These are phyloP conservation scores for Phrynocephalus versicolor DNA, from an alignment of 2,113 vertebrate genomes.

Conservation along the genomic window DNA sequence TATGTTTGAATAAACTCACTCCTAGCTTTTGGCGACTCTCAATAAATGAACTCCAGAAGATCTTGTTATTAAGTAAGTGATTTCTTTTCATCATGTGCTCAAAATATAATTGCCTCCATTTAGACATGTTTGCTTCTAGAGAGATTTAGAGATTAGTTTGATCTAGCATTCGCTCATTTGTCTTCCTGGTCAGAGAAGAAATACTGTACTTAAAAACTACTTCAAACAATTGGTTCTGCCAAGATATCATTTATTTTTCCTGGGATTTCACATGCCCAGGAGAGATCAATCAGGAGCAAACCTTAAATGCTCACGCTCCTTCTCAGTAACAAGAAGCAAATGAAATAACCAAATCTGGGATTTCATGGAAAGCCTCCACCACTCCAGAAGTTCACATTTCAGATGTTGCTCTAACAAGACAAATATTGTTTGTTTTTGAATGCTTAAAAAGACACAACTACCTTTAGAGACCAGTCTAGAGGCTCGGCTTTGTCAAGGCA, in stretches of 20 bases:
- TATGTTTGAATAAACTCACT: too few relatives aligned
- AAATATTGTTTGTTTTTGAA: not conserved
- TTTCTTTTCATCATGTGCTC: too few relatives aligned
- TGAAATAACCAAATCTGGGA: not conserved
- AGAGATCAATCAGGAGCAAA: not conserved
- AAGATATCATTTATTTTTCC: not conserved
- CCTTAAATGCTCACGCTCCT: not conserved
- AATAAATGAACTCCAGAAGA: too few relatives aligned
- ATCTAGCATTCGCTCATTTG: too few relatives aligned
- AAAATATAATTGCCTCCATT: too few relatives aligned
- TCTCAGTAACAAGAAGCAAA: not conserved
- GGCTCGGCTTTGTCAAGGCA: not conserved
- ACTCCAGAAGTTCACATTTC: not conserved
- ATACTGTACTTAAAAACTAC: too few relatives aligned
- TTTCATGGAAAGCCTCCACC: not conserved
- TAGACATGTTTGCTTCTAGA: too few relatives aligned
- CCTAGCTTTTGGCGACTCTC: too few relatives aligned
- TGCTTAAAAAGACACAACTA: not conserved
- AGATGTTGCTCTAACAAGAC: not conserved
- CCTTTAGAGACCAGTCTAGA: not conserved
- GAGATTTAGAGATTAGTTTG: too few relatives aligned
- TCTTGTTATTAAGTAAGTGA: too few relatives aligned
- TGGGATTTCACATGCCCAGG: not conserved
- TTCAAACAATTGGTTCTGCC: not conserved
- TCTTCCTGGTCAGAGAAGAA: too few relatives aligned